Evolutionary conservation across 2,888 invertebrate species (phyloP), one percentile per base, ranked within the genome.

Genomic region (Pseudococcus jackbeardsleyi): DNA sequence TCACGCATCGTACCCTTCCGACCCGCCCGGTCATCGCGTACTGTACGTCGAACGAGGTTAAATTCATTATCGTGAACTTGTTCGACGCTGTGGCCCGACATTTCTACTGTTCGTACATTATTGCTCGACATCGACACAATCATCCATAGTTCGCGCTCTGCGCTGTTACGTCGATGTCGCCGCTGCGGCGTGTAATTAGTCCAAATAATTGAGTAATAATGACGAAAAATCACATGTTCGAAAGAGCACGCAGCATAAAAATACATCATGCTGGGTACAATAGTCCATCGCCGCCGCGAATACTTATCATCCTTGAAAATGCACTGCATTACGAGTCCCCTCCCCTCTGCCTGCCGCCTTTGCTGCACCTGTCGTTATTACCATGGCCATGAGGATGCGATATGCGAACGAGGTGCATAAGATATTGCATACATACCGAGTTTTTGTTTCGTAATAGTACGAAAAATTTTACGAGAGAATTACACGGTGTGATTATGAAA

Each of bases 41-140:
- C 22, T 22, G 64, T 11, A 64, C 79, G 33, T 72, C 68, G 33
- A 64, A 33, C 79, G 79, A 82, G 79, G 79, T 82, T 82, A 82
- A 82, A 82, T 46, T 82, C 79, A 82, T 82, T 82, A 82, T 82
- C 79, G 46, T 17, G 79, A 42, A 82, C 77, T 77, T 77, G 77
- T 22, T 64, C 33, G 72, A 8, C 72, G 72, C 72, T 1, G 11
- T 33, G 26, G 42, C 42, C 42, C 6, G 42, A 0, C 42, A 9
- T 42, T 42, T 9, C 3, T 42, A 42, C 42, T 6, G 12, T 50
- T 50, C 48, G 48, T 50, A 50, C 42, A 42, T 42, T 42, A 42
- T 42, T 50, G 11, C 48, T 50, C 12, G 12, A 12, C 15, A 42
- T 59, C 59, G n/a, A n/a, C 59, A 59, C n/a, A 0, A 59, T 59